phyloP scores from a whole-genome alignment of 1,140 invertebrate genomes.

The Drosophila ercepeae region DNA sequence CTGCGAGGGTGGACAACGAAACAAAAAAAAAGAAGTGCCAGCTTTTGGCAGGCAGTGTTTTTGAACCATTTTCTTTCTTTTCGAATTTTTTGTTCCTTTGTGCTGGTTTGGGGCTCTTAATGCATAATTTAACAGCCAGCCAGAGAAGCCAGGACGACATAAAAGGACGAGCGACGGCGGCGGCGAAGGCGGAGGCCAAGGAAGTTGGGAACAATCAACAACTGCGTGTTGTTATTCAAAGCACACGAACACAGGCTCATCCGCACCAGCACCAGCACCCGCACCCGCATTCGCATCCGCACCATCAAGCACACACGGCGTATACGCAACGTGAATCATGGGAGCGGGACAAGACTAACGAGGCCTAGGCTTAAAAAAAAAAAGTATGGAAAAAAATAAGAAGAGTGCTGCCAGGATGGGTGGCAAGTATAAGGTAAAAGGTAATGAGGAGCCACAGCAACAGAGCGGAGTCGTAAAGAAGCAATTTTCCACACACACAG shows the following conservation, averaged over 20 bases:
- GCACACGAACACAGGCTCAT: constrained; percentile 54
- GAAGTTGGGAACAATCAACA: constrained; percentile 78
- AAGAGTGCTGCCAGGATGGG: background rate
- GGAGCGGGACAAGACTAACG: constrained; percentile 46
- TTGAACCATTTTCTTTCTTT: constrained; percentile 39
- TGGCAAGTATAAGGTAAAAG: constrained; percentile 23
- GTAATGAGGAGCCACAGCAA: constrained; percentile 52
- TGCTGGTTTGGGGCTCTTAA: constrained; percentile 57
- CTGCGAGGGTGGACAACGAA: constrained; percentile 39
- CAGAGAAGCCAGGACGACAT: constrained; percentile 20
- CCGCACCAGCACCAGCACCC: constrained; percentile 15
- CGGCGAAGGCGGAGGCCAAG: constrained; percentile 16
- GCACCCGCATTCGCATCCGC: constrained; percentile 9
- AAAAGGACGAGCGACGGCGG: constrained; percentile 2
- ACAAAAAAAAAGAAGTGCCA: constrained; percentile 40
- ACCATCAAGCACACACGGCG: constrained; percentile 42
- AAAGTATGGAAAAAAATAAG: constrained; percentile 15
- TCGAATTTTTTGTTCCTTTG: constrained; percentile 45
- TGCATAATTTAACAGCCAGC: constrained; percentile 80
- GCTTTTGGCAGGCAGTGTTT: constrained; percentile 63
- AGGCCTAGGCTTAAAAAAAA: constrained; percentile 35
- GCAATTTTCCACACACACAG: constrained; percentile 46
- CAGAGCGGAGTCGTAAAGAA: constrained; percentile 39
- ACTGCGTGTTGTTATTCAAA: constrained; percentile 79
- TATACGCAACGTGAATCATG: constrained; percentile 58